Conservation (phyloP, 2,888 invertebrate genomes). For the Trachelus stipa region DNA sequence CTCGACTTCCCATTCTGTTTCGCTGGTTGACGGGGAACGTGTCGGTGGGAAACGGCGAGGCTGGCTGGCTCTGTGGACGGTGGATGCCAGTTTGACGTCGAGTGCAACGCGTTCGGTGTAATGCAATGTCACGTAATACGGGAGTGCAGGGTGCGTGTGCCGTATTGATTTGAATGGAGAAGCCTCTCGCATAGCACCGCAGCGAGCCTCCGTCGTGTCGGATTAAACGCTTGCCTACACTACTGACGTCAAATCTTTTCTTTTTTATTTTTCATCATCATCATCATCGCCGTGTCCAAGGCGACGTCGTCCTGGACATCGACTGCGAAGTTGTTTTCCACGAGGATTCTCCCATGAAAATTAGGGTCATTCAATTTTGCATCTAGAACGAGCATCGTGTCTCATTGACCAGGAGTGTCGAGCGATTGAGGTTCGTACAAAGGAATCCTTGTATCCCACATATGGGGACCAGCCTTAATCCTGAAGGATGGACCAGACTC, state of each 20-base stretch:
- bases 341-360: neutral
- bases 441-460: neutral
- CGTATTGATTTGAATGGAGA: slow-evolving; percentile 62
- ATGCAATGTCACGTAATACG: slow-evolving; percentile 25
- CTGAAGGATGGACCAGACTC: slow-evolving; percentile 25
- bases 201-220: slow-evolving; percentile 47
- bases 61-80: slow-evolving; percentile 3
- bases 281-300: neutral
- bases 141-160: slow-evolving; percentile 44
- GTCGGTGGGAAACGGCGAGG: too few relatives aligned
- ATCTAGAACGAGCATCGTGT: neutral
- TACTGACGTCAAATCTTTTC: slow-evolving; percentile 37
- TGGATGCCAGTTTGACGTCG: slow-evolving; percentile 16
- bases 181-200: slow-evolving; percentile 53
- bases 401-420: neutral
- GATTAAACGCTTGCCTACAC: slow-evolving; percentile 52
- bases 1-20: slow-evolving; percentile 2
- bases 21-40: neutral
- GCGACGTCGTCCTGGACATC: neutral
- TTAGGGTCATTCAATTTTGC: neutral
- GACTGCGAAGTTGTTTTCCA: neutral
- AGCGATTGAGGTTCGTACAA: neutral
- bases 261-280: neutral
- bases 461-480: slow-evolving; percentile 23
- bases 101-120: slow-evolving; percentile 26